A percentile compares a stretch with the other conserved stretches of the same genome.
Conservation (phyloP, 1,140 invertebrate species). For the Drosophila nasuta region DNA sequence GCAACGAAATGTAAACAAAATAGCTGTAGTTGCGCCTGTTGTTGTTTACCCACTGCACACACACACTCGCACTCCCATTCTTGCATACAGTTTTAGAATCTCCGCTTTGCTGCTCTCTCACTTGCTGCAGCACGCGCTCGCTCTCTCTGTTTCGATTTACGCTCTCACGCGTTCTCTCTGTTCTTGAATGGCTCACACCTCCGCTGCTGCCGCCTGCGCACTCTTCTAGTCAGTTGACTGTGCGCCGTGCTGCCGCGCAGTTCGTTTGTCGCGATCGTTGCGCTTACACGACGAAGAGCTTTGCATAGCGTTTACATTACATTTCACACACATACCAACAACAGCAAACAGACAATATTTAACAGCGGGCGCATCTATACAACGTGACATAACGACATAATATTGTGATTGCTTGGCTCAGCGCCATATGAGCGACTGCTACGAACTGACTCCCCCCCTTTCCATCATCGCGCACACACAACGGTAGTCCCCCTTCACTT, state of each 20-base stretch:
- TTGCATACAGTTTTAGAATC: conserved; percentile 55
- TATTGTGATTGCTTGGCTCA: conserved; percentile 70
- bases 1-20: conserved; percentile 48
- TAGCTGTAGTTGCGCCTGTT: conserved; percentile 17
- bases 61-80: conserved; percentile 27
- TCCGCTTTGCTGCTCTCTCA: conserved; percentile 4
- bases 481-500: neutral
- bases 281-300: conserved; percentile 29
- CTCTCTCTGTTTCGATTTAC: neutral
- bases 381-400: conserved; percentile 73
- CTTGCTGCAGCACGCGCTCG: neutral
- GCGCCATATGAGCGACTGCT: too few species aligned
- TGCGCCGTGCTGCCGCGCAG: conserved; percentile 60
- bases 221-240: conserved; percentile 59
- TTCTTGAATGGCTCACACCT: conserved; percentile 11
- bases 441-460: neutral
- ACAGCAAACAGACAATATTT: conserved; percentile 18
- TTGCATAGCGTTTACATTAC: conserved; percentile 51
- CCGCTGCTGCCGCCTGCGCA: conserved; percentile 37
- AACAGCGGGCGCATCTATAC: conserved; percentile 42
- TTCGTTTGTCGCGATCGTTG: conserved; percentile 64
- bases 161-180: conserved; percentile 14
- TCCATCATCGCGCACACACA: too few species aligned
- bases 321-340: neutral
- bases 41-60: conserved; percentile 16